phyloP scores from a whole-genome alignment of 1,140 invertebrate genomes.

The Telenomus remus region DNA sequence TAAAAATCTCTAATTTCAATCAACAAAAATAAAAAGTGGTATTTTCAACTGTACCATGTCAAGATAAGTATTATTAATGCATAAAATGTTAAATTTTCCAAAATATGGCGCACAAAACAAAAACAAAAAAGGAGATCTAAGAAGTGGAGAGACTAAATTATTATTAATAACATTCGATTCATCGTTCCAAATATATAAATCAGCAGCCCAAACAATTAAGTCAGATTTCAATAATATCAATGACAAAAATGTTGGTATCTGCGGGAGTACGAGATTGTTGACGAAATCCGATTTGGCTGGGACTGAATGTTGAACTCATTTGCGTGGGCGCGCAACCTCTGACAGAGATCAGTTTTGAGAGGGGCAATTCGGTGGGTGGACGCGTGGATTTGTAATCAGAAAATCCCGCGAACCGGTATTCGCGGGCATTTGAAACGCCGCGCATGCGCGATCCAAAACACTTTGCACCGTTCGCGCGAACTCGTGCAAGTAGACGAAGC shows the following conservation, averaged over 20 bases:
- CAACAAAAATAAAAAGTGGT: too few species aligned
- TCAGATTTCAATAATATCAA: slow-evolving; percentile 14
- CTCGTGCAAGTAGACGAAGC: slow-evolving; percentile 40
- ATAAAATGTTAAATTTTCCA: too few species aligned
- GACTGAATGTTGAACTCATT: slow-evolving; percentile 39
- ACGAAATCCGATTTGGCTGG: slow-evolving; percentile 19
- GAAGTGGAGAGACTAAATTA: too few species aligned
- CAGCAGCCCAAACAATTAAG: too few species aligned
- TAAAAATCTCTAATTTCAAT: too few species aligned
- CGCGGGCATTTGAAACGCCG: slow-evolving; percentile 38
- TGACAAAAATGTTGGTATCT: slow-evolving; percentile 21
- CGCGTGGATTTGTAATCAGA: slow-evolving; percentile 32
- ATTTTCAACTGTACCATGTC: too few species aligned
- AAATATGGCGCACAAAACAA: too few species aligned
- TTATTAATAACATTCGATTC: too few species aligned
- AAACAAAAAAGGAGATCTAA: too few species aligned
- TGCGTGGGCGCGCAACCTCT: slow-evolving; percentile 13
- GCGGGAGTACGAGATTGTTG: slow-evolving; percentile 10
- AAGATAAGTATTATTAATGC: too few species aligned
- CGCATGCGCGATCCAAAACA: slow-evolving; percentile 21
- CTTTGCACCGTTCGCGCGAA: slow-evolving; percentile 29
- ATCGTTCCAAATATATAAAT: too few species aligned
- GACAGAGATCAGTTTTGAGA: slow-evolving; percentile 10
- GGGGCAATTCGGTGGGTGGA: slow-evolving; percentile 18
- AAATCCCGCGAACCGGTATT: slow-evolving; percentile 39